phyloP scores from a whole-genome alignment of 2,797 vertebrate genomes.

The Neosalanx taihuensis region DNA sequence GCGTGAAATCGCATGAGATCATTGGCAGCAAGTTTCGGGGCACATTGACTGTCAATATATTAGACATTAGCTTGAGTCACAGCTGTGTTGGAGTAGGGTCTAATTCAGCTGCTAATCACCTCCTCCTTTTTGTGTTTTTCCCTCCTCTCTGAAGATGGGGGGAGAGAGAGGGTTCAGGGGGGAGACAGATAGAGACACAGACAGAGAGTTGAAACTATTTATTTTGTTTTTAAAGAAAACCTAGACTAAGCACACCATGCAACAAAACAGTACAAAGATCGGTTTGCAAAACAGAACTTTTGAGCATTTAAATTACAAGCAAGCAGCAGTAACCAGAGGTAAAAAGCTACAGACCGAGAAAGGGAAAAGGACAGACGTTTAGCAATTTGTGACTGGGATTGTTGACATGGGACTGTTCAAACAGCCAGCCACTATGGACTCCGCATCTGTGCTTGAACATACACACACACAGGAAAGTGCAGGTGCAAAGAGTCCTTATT shows the following conservation, averaged over 20 bases:
- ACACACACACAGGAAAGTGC: constrained; percentile 11
- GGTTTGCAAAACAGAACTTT: too few relatives aligned
- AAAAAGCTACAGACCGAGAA: too few relatives aligned
- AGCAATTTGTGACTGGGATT: constrained; percentile 29
- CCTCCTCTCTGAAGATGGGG: constrained; percentile 73
- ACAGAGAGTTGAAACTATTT: too few relatives aligned
- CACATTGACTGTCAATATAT: too few relatives aligned
- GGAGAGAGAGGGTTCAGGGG: constrained; percentile 46
- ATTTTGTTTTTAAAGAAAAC: too few relatives aligned
- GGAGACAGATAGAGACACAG: too few relatives aligned
- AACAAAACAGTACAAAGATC: too few relatives aligned
- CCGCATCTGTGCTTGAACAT: constrained; percentile 1
- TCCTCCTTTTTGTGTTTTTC: constrained; percentile 85
- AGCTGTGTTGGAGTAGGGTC: constrained; percentile 19
- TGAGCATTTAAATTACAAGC: too few relatives aligned
- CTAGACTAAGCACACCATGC: too few relatives aligned
- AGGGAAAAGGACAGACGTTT: constrained; percentile 74
- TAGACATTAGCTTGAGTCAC: too few relatives aligned
- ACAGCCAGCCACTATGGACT: constrained; percentile 15
- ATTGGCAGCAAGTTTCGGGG: too few relatives aligned
- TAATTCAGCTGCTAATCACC: constrained; percentile 90
- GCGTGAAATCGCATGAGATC: too few relatives aligned
- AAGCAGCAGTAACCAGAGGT: constrained; percentile 50
- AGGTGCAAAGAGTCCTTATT: constrained; percentile 10
- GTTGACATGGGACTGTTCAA: background rate